phyloP scores from a whole-genome alignment of 2,888 invertebrate genomes.

The Thera britannica region DNA sequence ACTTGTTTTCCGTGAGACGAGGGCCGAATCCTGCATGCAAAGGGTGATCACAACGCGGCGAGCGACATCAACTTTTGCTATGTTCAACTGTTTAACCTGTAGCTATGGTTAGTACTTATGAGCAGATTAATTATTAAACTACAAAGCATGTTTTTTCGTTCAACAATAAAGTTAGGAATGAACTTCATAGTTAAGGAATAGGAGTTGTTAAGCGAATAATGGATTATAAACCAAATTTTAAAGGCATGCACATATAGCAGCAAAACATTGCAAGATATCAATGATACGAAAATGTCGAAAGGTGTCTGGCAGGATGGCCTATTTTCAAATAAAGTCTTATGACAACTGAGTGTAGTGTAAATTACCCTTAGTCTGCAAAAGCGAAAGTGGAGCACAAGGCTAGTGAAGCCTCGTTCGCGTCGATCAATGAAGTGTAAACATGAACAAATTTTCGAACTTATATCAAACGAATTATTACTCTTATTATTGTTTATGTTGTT shows the following conservation, averaged over 20 bases:
- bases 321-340: conserved; percentile 25
- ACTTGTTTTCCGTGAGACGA: conserved; percentile 63
- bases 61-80: conserved; percentile 12
- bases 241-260: not conserved
- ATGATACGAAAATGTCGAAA: not conserved
- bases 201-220: not conserved
- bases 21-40: conserved; percentile 52
- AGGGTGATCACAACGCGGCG: conserved; percentile 37
- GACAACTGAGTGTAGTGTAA: conserved; percentile 47
- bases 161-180: not conserved
- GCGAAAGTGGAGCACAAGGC: conserved; percentile 65
- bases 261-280: not conserved
- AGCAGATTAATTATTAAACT: conserved; percentile 2
- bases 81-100: conserved; percentile 11
- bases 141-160: not conserved
- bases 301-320: conserved; percentile 9
- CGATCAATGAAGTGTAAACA: conserved; percentile 53
- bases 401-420: conserved; percentile 56
- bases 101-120: conserved; percentile 3
- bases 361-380: conserved; percentile 61
- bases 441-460: conserved; percentile 41
- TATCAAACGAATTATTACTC: conserved; percentile 13
- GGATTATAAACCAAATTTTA: conserved; percentile 8
- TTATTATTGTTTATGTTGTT: not conserved
- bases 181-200: not conserved